phyloP scores from a whole-genome alignment of 2,888 invertebrate genomes.

The Cheiracanthium punctorium region DNA sequence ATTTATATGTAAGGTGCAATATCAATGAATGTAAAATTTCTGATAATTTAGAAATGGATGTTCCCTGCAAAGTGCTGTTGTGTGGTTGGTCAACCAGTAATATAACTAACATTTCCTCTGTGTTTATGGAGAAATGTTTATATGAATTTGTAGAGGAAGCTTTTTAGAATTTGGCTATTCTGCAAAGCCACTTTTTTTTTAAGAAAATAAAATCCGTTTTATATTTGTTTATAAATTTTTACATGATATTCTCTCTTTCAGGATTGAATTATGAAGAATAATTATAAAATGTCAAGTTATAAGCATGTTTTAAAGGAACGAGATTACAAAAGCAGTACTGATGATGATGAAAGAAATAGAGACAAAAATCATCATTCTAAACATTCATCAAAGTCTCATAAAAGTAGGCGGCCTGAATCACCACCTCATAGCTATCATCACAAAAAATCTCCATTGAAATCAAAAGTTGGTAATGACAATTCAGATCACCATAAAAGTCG shows the following conservation, averaged over 20 bases:
- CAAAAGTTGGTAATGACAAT: not conserved
- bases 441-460: not conserved
- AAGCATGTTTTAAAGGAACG: slow-evolving; percentile 36
- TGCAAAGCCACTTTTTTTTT: too few species aligned
- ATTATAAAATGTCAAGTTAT: not conserved
- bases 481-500: not conserved
- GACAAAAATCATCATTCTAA: not conserved
- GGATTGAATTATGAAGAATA: not conserved
- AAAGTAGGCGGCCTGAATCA: not conserved
- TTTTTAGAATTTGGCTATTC: too few species aligned
- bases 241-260: not conserved
- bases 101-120: too few species aligned
- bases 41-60: too few species aligned
- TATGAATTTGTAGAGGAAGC: too few species aligned
- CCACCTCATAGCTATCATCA: not conserved
- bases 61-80: too few species aligned
- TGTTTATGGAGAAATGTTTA: too few species aligned
- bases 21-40: too few species aligned
- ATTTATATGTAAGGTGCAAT: too few species aligned
- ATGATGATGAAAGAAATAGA: not conserved
- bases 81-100: too few species aligned
- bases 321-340: not conserved
- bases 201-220: too few species aligned
- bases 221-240: too few species aligned
- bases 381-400: not conserved